Evolutionary conservation across 2,113 vertebrate species (phyloP).

Genomic region (Nibea albiflora): DNA sequence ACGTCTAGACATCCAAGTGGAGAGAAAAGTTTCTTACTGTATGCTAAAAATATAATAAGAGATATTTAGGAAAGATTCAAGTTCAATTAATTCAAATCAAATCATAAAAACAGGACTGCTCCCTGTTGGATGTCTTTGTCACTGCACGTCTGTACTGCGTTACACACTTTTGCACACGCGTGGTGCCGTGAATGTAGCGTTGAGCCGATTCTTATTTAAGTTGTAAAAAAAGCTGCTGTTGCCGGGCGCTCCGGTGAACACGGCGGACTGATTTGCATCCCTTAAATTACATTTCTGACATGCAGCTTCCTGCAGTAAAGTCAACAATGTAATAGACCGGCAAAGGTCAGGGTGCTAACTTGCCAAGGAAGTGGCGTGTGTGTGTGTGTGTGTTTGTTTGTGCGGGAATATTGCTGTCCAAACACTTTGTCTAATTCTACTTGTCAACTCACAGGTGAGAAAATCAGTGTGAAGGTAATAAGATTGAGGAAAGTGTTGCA

Average conservation of each 20-base stretch:
- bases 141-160: neutral
- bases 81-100: too few species aligned
- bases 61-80: too few species aligned
- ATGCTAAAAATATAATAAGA: too few species aligned
- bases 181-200: neutral
- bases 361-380: neutral
- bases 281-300: constrained; percentile 53
- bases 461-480: constrained; percentile 63
- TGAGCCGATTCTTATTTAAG: neutral
- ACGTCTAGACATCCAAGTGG: neutral
- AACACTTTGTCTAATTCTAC: constrained; percentile 69
- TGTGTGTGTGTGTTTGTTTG: neutral
- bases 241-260: constrained; percentile 14
- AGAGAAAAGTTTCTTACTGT: too few species aligned
- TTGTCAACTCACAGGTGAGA: constrained; percentile 70
- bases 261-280: constrained; percentile 50
- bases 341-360: constrained; percentile 53
- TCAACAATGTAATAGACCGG: constrained; percentile 42
- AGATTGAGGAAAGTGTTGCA: constrained; percentile 79
- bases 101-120: too few species aligned
- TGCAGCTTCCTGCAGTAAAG: constrained; percentile 41
- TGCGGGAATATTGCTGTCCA: constrained; percentile 39
- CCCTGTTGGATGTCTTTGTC: neutral
- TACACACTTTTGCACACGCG: neutral
- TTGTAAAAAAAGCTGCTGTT: constrained; percentile 1